Evolutionary conservation across 2,888 invertebrate genomes (phyloP).

Genomic region (Lasioglossum pauxillum): DNA sequence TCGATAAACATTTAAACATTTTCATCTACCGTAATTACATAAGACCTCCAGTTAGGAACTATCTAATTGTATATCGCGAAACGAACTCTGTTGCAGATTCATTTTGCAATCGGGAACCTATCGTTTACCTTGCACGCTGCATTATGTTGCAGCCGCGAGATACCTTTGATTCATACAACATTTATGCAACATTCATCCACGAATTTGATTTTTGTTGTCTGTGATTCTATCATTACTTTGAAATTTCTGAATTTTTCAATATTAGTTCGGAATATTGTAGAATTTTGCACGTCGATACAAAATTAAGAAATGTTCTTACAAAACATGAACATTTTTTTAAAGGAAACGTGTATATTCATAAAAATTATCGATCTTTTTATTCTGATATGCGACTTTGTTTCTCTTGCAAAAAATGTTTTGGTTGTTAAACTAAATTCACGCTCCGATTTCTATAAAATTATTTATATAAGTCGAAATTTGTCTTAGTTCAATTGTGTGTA

Average conservation of each 20-base stretch:
- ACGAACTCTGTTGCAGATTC: not conserved
- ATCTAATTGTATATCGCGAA: not conserved
- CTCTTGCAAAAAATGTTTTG: not conserved
- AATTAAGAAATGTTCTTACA: not conserved
- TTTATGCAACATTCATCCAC: not conserved
- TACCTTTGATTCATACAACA: not conserved
- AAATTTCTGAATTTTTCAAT: not conserved
- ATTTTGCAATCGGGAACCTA: slow-evolving; percentile 12
- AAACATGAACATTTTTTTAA: not conserved
- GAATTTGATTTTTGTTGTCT: not conserved
- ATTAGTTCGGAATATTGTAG: not conserved
- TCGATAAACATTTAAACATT: not conserved
- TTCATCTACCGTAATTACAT: not conserved
- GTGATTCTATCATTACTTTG: not conserved
- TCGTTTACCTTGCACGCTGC: not conserved
- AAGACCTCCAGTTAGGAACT: not conserved
- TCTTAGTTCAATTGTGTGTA: not conserved
- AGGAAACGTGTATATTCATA: not conserved
- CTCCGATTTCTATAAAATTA: not conserved
- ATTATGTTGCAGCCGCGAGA: not conserved
- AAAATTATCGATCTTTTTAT: not conserved
- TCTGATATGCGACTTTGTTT: not conserved
- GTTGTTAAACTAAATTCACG: too few relatives aligned
- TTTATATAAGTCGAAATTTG: not conserved
- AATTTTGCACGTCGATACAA: not conserved